phyloP scores from a whole-genome alignment of 64 coral and sea anemone species.

The Montipora cactus region DNA sequence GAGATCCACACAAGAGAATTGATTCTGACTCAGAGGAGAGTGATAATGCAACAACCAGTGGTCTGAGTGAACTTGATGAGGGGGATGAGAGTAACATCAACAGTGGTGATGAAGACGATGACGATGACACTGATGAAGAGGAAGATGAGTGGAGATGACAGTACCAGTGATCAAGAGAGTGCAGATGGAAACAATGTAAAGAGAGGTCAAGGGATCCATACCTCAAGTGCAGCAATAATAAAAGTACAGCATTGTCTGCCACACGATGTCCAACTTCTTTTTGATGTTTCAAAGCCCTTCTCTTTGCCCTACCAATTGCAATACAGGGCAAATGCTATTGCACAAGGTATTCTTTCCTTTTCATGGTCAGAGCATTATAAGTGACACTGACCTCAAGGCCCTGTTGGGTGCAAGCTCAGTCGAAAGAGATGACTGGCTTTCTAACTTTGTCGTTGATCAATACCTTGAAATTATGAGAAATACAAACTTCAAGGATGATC shows the following conservation, averaged over 20 bases:
- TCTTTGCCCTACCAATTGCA: not conserved
- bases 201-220: not conserved
- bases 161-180: slow-evolving; percentile 27
- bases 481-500: not conserved
- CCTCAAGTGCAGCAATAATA: slow-evolving; percentile 8
- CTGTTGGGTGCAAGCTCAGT: slow-evolving; percentile 5
- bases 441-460: slow-evolving; percentile 53
- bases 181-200: slow-evolving; percentile 1
- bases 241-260: slow-evolving; percentile 30
- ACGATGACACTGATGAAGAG: not conserved
- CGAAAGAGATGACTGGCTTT: slow-evolving; percentile 7
- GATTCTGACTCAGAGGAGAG: too few species aligned
- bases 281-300: slow-evolving; percentile 49
- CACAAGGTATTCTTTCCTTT: not conserved
- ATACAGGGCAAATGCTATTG: slow-evolving; percentile 39
- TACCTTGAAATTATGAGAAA: slow-evolving; percentile 24
- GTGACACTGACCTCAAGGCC: slow-evolving; percentile 24
- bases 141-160: not conserved
- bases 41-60: not conserved
- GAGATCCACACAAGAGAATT: slow-evolving; percentile 18
- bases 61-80: not conserved
- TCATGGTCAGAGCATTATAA: not conserved
- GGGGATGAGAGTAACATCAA: not conserved
- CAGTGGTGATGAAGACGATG: slow-evolving; percentile 2
- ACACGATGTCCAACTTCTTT: slow-evolving; percentile 35